These are phyloP conservation scores for Pelecanoides urinatrix DNA, from an alignment of 2,113 vertebrate species.

Conservation along the genomic window DNA sequence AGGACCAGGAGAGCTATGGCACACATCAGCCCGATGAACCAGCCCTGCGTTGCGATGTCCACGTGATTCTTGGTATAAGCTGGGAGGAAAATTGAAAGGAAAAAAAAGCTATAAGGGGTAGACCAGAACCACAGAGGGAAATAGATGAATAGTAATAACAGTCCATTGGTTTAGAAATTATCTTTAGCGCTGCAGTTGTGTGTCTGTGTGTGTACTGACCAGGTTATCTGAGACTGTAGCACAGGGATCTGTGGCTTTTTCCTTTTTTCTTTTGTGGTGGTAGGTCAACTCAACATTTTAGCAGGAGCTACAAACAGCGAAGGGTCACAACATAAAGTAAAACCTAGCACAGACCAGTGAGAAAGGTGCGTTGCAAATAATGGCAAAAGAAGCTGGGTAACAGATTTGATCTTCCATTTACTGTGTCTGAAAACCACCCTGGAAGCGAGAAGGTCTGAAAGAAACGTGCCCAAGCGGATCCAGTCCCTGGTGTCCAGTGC, in stretches of 20 bases:
- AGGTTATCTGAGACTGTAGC: background rate
- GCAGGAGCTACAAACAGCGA: background rate
- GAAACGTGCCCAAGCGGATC: background rate
- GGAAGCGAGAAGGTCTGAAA: background rate
- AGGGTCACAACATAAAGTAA: background rate
- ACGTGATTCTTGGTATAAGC: slow-evolving; percentile 92
- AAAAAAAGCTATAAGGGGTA: background rate
- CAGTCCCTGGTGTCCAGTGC: background rate
- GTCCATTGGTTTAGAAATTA: background rate
- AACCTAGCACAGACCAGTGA: background rate
- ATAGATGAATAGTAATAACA: background rate
- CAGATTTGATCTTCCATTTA: background rate
- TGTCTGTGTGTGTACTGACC: background rate
- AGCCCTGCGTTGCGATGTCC: slow-evolving; percentile 97
- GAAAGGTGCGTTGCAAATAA: background rate
- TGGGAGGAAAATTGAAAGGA: slow-evolving; percentile 51
- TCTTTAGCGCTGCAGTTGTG: background rate
- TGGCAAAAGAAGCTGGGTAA: background rate
- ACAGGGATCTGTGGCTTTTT: background rate
- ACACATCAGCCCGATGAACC: slow-evolving; percentile 99
- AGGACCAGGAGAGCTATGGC: slow-evolving; percentile 95
- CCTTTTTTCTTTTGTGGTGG: background rate
- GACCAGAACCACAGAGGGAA: accelerated
- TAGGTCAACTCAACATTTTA: background rate
- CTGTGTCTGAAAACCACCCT: background rate